These are phyloP conservation scores for Halcyon chelicuti DNA, from an alignment of 2,797 vertebrate genomes.

Conservation along the genomic window DNA sequence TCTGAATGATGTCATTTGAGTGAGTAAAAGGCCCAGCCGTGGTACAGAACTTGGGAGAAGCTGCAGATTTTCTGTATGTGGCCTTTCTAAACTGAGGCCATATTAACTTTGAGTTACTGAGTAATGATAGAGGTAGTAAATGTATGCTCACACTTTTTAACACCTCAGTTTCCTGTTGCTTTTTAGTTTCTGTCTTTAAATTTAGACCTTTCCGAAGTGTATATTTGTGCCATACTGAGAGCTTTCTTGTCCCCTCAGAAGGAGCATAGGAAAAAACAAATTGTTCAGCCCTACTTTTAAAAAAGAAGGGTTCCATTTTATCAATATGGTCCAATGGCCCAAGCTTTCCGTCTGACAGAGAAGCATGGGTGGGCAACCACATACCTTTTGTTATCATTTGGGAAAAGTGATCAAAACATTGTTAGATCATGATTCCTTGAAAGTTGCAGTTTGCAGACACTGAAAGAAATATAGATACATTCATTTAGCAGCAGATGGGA, in stretches of 20 bases:
- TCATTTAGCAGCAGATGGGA: background rate
- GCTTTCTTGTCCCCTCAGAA: background rate
- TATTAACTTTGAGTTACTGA: background rate
- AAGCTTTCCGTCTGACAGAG: background rate
- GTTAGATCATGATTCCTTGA: fast-evolving
- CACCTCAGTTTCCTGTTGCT: background rate
- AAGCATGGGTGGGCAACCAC: fast-evolving
- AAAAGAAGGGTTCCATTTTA: background rate
- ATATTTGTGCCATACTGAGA: background rate
- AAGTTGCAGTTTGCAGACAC: background rate
- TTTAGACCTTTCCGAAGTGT: background rate
- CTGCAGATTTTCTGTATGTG: background rate
- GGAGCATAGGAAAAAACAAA: background rate
- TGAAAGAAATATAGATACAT: background rate
- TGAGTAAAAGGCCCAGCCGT: background rate
- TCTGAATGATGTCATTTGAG: background rate
- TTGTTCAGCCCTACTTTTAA: background rate
- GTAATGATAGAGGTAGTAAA: background rate
- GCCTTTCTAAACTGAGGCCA: background rate
- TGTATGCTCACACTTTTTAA: background rate
- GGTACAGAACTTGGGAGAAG: background rate
- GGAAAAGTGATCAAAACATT: background rate
- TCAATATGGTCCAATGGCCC: background rate
- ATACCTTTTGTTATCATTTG: background rate
- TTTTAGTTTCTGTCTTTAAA: background rate